Evolutionary conservation across 2,888 invertebrate species (phyloP), one percentile per base, ranked within the genome.

Genomic region (Sarcophaga variegata): DNA sequence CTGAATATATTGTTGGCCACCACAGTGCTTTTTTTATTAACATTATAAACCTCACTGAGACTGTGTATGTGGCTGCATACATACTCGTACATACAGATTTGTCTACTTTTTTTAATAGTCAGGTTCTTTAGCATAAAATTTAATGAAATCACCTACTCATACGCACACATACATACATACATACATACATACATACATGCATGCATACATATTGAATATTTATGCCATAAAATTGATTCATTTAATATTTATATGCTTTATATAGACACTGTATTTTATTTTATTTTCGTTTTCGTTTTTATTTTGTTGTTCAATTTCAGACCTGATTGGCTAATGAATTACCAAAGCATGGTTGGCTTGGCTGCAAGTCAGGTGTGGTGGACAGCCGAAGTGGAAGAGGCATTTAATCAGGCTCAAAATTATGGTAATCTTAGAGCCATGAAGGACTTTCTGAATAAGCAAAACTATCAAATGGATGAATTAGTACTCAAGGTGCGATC

Each of bases 331-430:
- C 97, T 98, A 94, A 91, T 98, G 91, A 96, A 97, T 89, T 98
- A 97, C 93, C 97, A 97, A 92, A 98, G 98, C 75, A 97, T 97
- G 97, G 95, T 97, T 67, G 95, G 96, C 88, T 94, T 97, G 22
- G 97, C 96, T 0, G 97, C 97, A 0, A 97, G 97, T 94, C 97
- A 97, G 90, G 96, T 98, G 2, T 98, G 98, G 98, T 98, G 98
- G 98, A 98, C 98, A 0, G 97, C 97, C 10, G 98, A 98, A 93
- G 97, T 98, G 0, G 98, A 98, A 91, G 97, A 98, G 91, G 97
- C 97, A 0, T 98, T 98, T 92, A 93, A 92, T 5, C 96, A 95
- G 91, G 90, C 94, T 2, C 91, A 92, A 79, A 94, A 95, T 10
- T 95, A 95, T 86, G 97, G 98, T 4, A 95, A 96, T 88, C 97